These are phyloP conservation scores for Kryptopterus vitreolus DNA, from an alignment of 2,797 vertebrate species.

Conservation along the genomic window DNA sequence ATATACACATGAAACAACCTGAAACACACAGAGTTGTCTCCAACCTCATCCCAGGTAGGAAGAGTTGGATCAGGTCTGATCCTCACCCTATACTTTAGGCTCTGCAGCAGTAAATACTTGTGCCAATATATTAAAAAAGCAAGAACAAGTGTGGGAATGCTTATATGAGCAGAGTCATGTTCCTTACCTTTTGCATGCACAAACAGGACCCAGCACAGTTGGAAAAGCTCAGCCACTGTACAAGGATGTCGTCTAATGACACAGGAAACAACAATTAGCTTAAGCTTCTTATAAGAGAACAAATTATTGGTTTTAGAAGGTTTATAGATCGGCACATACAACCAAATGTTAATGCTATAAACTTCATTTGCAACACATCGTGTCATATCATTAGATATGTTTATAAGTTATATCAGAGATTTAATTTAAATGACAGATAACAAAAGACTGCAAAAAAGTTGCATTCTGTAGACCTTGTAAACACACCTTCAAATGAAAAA, in stretches of 20 bases:
- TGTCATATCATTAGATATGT: background rate
- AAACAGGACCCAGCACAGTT: slow-evolving; percentile 94
- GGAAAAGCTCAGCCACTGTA: slow-evolving; percentile 89
- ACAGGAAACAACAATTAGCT: slow-evolving; percentile 45
- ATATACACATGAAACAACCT: background rate
- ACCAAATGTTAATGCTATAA: background rate
- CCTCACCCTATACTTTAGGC: background rate
- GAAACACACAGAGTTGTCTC: background rate
- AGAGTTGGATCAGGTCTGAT: background rate
- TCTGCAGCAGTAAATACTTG: background rate
- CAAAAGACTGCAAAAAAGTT: too few species aligned
- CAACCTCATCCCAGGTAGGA: background rate
- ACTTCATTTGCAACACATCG: background rate
- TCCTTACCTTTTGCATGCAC: slow-evolving; percentile 92
- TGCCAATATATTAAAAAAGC: background rate
- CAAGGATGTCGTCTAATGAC: slow-evolving; percentile 85
- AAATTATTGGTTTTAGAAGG: background rate
- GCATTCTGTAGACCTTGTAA: background rate
- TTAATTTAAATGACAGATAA: slow-evolving; percentile 4
- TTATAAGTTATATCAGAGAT: background rate
- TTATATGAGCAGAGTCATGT: background rate
- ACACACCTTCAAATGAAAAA: background rate
- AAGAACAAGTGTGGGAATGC: background rate
- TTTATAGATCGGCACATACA: background rate
- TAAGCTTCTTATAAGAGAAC: slow-evolving; percentile 7